Base-by-base conservation (phyloP, 2,113 vertebrate species). In the Sinosuthora webbiana region DNA sequence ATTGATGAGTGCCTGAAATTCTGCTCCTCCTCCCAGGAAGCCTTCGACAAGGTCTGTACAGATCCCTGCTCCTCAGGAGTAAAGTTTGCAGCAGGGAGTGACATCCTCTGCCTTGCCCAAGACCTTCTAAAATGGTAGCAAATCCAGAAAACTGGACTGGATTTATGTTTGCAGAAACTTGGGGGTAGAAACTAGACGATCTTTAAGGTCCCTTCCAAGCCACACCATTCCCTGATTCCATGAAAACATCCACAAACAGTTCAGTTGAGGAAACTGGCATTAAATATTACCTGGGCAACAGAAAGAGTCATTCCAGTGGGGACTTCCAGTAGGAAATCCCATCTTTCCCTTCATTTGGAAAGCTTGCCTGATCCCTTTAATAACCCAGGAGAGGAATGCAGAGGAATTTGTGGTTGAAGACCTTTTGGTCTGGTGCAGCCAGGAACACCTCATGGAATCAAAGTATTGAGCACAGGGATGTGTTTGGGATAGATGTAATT, bases 1-100 rank as follows among this genome's bases (percentile, higher is more conserved):
- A 99, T 99, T 9, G 99, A 99, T 22, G 99, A 99, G 97, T 99
- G 99, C 85, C 97, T 99, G 73, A 99, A 99, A 69, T 98, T 99
- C 94, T 99, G 98, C 92, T 60, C 97, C 7, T 98, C 98, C 3
- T 98, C 98, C 76, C 98, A 99, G 53, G 95, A 93, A 45, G 99
- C 99, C 7, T 98, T 99, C 68, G 98, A 99, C 94, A 99, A 98
- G 99, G 99, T 99, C 87, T 44, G 97, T 85, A 52, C 60, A 14
- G 14, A 9, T 55, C 67, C 35, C 63, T 69, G 13, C n/a, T 69
- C 30, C 60, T 52, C 50, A 21, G 27, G 56, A 59, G 2, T 28
- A 14, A 31, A 15, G 9, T 7, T 31, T 67, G 41, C 68, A 83
- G 64, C 33, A 47, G 55, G 25, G 13, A 45, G 5, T 68, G 16